phyloP scores from a whole-genome alignment of 1,140 invertebrate species.

The Meloidogyne exigua region DNA sequence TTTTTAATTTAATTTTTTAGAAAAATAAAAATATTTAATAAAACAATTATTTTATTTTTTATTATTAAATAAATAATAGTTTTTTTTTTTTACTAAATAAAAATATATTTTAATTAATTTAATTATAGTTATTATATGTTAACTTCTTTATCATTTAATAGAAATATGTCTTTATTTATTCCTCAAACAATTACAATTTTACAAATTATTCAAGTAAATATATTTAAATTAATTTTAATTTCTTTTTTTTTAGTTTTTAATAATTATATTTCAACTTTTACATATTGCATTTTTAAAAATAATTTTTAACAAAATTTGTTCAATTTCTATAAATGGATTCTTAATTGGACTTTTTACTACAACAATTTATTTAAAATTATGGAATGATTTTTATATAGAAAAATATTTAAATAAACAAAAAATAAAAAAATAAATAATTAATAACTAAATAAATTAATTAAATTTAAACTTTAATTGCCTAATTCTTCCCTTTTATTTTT shows the following conservation, averaged over 20 bases:
- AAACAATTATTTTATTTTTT: too few relatives aligned
- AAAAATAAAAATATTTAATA: too few relatives aligned
- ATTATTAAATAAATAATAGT: too few relatives aligned
- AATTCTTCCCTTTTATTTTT: too few relatives aligned
- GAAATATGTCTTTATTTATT: slow-evolving; percentile 65
- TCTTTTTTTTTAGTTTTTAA: slow-evolving; percentile 3
- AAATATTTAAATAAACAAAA: background rate
- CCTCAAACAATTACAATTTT: slow-evolving; percentile 67
- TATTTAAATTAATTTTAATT: background rate
- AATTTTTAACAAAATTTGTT: background rate
- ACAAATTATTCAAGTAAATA: slow-evolving; percentile 66
- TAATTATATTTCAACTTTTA: slow-evolving; percentile 13
- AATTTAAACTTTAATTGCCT: too few relatives aligned
- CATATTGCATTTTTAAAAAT: background rate
- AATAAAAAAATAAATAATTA: background rate
- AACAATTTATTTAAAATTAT: slow-evolving; percentile 14
- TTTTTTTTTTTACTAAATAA: too few relatives aligned
- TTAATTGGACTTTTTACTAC: background rate
- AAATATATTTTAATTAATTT: background rate
- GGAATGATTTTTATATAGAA: background rate
- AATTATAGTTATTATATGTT: slow-evolving; percentile 67
- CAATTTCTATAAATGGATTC: background rate
- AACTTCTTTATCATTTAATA: slow-evolving; percentile 64
- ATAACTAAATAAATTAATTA: too few relatives aligned
- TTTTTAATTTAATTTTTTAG: too few relatives aligned